Evolutionary conservation across 2,888 invertebrate genomes (phyloP).

Genomic region (Acrobasis suavella): DNA sequence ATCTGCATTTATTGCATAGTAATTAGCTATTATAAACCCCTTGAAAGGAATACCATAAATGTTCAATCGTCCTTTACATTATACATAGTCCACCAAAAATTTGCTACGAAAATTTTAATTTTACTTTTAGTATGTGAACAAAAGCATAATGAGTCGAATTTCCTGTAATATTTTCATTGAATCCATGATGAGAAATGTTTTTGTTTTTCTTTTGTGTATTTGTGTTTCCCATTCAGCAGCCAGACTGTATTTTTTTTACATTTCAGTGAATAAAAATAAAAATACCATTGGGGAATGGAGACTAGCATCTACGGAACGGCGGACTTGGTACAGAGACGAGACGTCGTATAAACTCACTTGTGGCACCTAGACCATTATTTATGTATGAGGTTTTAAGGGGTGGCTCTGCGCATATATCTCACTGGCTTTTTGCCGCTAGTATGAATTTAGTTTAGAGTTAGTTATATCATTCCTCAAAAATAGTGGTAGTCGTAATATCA

Average conservation of each 20-base stretch:
- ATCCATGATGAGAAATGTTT: background rate
- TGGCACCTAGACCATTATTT: constrained; percentile 12
- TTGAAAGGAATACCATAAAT: too few species aligned
- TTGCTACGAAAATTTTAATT: too few species aligned
- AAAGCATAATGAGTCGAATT: background rate
- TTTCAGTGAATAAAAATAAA: background rate
- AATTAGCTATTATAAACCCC: too few species aligned
- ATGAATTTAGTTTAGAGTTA: too few species aligned
- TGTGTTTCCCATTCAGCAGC: too few species aligned
- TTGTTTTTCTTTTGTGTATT: too few species aligned
- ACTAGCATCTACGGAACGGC: background rate
- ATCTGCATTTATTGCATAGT: too few species aligned
- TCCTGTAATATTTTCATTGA: background rate
- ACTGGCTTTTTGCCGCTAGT: background rate
- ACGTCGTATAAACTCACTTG: constrained; percentile 13
- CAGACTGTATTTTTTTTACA: background rate
- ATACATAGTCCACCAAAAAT: too few species aligned
- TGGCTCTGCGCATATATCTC: background rate
- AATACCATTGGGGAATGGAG: background rate
- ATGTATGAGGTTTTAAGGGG: constrained; percentile 18
- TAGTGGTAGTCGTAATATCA: too few species aligned
- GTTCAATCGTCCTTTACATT: too few species aligned
- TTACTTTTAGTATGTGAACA: background rate
- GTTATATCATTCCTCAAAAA: too few species aligned
- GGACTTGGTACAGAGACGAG: constrained; percentile 1